Evolutionary conservation across 1,140 invertebrate species (phyloP).

Genomic region (Aphis gossypii): DNA sequence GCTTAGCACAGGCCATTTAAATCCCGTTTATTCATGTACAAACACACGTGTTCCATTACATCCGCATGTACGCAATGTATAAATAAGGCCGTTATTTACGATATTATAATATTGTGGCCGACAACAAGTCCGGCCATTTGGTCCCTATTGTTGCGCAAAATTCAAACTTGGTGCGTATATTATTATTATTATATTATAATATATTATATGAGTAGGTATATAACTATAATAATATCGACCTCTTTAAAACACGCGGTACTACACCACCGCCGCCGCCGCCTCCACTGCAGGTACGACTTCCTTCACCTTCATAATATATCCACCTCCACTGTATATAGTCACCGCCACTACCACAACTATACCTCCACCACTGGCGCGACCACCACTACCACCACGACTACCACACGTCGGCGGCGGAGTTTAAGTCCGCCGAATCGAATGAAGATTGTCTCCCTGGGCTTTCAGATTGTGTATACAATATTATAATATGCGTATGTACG

Average conservation of each 20-base stretch:
- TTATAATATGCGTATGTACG: not conserved
- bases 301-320: not conserved
- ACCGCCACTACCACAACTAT: not conserved
- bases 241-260: not conserved
- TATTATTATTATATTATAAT: not conserved
- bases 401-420: not conserved
- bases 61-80: not conserved
- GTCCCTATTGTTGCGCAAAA: conserved; percentile 37
- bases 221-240: conserved; percentile 12
- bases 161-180: not conserved
- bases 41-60: conserved; percentile 9
- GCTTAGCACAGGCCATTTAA: conserved; percentile 27
- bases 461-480: not conserved
- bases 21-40: conserved; percentile 48
- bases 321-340: not conserved
- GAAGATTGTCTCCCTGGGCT: not conserved
- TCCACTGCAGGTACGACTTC: not conserved
- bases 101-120: conserved; percentile 24
- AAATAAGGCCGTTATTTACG: conserved; percentile 49
- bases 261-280: not conserved
- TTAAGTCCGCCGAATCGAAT: not conserved
- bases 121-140: conserved; percentile 22
- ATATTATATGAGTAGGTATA: not conserved
- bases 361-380: too few relatives aligned
- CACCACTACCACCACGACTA: not conserved